These are phyloP conservation scores for Alexandromys fortis DNA, from an alignment of 2,113 vertebrate genomes.

Conservation along the genomic window DNA sequence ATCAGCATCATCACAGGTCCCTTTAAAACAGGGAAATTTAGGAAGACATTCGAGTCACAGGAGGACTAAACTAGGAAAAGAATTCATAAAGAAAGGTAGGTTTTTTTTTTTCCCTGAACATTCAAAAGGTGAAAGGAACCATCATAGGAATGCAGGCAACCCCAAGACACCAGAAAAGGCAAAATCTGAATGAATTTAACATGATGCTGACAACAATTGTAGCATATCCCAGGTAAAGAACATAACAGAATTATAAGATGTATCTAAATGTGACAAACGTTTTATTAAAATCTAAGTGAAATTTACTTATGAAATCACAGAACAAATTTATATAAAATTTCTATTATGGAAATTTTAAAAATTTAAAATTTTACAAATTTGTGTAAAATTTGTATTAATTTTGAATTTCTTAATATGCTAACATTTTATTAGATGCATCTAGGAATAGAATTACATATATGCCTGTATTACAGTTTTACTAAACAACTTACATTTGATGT, in stretches of 20 bases:
- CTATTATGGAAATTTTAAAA: not conserved
- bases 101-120: not conserved
- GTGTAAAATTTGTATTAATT: not conserved
- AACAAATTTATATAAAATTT: not conserved
- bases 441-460: not conserved
- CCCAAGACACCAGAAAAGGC: not conserved
- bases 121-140: not conserved
- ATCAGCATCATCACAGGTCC: not conserved
- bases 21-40: not conserved
- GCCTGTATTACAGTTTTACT: not conserved
- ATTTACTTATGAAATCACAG: constrained; percentile 11
- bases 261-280: not conserved
- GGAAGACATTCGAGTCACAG: not conserved
- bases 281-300: constrained; percentile 5
- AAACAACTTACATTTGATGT: not conserved
- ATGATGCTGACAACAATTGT: not conserved
- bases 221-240: not conserved
- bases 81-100: not conserved
- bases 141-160: not conserved
- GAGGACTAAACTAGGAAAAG: not conserved
- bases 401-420: not conserved
- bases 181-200: not conserved
- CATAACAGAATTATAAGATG: not conserved
- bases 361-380: too few species aligned
- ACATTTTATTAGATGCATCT: not conserved